Evolutionary conservation across 2,113 vertebrate species (phyloP).

Genomic region (Phrynosoma blainvillii): DNA sequence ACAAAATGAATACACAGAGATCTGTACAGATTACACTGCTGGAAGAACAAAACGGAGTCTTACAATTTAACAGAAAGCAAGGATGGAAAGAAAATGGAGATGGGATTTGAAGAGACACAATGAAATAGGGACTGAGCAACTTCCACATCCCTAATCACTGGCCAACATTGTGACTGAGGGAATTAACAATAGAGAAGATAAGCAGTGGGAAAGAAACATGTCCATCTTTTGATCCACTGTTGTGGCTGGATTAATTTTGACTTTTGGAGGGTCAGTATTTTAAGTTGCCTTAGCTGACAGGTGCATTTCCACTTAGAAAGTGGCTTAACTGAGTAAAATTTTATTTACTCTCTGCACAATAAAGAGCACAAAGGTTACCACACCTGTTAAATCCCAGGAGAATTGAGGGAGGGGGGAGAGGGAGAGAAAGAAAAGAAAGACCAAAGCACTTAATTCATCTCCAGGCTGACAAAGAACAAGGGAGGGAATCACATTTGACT

Average conservation of each 20-base stretch:
- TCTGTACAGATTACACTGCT: no score
- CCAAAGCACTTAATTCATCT: conserved; percentile 38
- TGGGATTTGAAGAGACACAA: not conserved
- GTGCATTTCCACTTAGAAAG: conserved; percentile 43
- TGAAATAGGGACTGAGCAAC: not conserved
- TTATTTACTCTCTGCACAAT: conserved; percentile 62
- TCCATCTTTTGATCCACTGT: not conserved
- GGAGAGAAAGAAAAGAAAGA: not conserved
- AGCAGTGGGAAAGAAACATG: not conserved
- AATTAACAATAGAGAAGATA: not conserved
- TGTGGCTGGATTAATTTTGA: conserved; percentile 9
- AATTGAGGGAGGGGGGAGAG: not conserved
- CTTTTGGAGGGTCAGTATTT: conserved; percentile 44
- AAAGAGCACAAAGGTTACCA: conserved; percentile 54
- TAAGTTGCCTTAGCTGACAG: conserved; percentile 40
- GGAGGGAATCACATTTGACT: conserved; percentile 47
- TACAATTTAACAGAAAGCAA: not conserved
- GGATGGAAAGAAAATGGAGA: not conserved
- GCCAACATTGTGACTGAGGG: not conserved
- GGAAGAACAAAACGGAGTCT: not conserved
- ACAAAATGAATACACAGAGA: not conserved
- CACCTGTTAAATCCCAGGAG: conserved; percentile 51
- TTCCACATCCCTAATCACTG: not conserved
- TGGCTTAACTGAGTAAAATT: conserved; percentile 61
- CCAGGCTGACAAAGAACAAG: conserved; percentile 50